These are phyloP conservation scores for Cyclophora punctaria DNA, from an alignment of 2,888 invertebrate species.

Conservation along the genomic window DNA sequence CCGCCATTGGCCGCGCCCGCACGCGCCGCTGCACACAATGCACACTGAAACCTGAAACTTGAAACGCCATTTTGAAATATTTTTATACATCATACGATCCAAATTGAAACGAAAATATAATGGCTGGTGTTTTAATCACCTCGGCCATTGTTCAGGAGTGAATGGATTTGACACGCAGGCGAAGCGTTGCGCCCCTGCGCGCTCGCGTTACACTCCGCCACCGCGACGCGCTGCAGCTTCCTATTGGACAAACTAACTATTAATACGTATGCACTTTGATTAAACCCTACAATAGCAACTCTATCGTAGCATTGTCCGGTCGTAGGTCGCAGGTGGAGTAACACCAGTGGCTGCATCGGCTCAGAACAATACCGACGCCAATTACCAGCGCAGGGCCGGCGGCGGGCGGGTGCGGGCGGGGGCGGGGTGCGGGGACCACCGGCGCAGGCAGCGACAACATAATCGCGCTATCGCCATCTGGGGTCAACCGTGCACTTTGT, in stretches of 20 bases:
- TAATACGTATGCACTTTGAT: too few relatives aligned
- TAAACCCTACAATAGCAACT: too few relatives aligned
- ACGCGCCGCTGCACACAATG: constrained; percentile 50
- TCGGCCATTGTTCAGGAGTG: constrained; percentile 8
- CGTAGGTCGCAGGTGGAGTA: neutral
- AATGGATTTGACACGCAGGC: too few relatives aligned
- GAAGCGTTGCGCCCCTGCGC: too few relatives aligned
- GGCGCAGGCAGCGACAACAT: constrained; percentile 34
- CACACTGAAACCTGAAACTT: constrained; percentile 48
- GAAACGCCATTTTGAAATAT: constrained; percentile 26
- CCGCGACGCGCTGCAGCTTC: too few relatives aligned
- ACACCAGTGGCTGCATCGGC: neutral
- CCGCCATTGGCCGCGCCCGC: constrained; percentile 29
- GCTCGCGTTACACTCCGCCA: too few relatives aligned
- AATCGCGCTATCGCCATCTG: constrained; percentile 27
- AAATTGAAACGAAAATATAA: constrained; percentile 22
- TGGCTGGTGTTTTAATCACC: constrained; percentile 13
- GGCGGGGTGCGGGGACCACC: constrained; percentile 25
- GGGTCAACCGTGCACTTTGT: neutral
- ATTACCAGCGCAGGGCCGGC: constrained; percentile 22
- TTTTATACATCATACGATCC: constrained; percentile 34
- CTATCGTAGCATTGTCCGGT: neutral
- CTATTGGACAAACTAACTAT: too few relatives aligned
- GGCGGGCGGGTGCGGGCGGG: constrained; percentile 4
- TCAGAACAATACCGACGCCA: constrained; percentile 28